A percentile compares a stretch with the other conserved stretches of the same genome.
Conservation (phyloP, 2,113 vertebrate species). For the Paratilapia polleni region DNA sequence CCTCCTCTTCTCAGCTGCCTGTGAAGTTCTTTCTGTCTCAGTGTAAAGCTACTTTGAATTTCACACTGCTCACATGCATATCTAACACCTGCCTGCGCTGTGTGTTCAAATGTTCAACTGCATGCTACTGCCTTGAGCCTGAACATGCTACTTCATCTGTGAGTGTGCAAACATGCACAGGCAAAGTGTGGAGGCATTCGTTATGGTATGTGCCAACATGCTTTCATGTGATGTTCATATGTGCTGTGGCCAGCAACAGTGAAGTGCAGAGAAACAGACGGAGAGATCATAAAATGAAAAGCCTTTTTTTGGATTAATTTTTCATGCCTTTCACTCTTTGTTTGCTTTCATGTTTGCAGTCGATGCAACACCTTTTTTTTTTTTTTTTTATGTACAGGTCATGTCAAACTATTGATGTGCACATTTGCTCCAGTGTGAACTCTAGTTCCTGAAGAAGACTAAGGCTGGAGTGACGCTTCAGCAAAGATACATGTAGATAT, state of each 20-base stretch:
- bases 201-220: slow-evolving; percentile 14
- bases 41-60: slow-evolving; percentile 12
- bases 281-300: background rate
- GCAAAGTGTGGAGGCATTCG: slow-evolving; percentile 3
- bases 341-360: slow-evolving; percentile 1
- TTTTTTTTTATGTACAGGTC: background rate
- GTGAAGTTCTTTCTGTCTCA: background rate
- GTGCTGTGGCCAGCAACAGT: slow-evolving; percentile 18
- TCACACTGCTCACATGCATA: background rate
- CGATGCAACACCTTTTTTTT: background rate
- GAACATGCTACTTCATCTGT: slow-evolving; percentile 5
- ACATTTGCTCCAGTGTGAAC: background rate
- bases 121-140: slow-evolving; percentile 2
- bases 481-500: background rate
- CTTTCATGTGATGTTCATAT: slow-evolving; percentile 42
- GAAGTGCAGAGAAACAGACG: background rate
- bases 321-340: slow-evolving; percentile 7
- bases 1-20: slow-evolving; percentile 8
- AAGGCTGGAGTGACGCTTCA: background rate
- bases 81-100: background rate
- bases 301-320: background rate
- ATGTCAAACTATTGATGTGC: background rate
- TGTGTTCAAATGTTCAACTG: slow-evolving; percentile 1
- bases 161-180: slow-evolving; percentile 11
- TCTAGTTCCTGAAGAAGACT: background rate